phyloP scores from a whole-genome alignment of 64 coral and sea anemone species.

The Porites australiensis region DNA sequence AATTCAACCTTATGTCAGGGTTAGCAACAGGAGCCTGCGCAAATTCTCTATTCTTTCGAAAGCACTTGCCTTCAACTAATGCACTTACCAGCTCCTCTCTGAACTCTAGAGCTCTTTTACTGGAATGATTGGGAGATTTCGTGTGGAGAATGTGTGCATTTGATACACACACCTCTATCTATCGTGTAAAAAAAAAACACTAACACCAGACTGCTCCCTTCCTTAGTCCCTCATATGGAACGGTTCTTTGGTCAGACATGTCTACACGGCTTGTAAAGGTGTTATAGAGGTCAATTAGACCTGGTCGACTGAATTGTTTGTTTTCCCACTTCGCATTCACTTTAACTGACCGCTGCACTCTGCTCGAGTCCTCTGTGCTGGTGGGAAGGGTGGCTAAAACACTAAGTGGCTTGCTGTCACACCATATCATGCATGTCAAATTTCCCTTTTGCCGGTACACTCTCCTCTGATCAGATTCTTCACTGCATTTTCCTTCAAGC shows the following conservation, averaged over 20 bases:
- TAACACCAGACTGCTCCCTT: slow-evolving; percentile 34
- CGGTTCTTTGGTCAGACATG: background rate
- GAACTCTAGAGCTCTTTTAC: background rate
- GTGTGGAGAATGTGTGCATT: slow-evolving; percentile 28
- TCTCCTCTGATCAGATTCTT: slow-evolving; percentile 36
- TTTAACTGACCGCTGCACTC: slow-evolving; percentile 19
- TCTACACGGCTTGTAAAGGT: slow-evolving; percentile 38
- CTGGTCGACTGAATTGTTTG: background rate
- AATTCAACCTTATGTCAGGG: slow-evolving; percentile 36
- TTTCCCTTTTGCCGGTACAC: background rate
- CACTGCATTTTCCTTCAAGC: background rate
- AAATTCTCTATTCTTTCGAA: background rate
- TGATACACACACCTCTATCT: slow-evolving; percentile 14
- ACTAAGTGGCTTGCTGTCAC: slow-evolving; percentile 44
- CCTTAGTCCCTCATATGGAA: slow-evolving; percentile 11
- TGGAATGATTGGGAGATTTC: background rate
- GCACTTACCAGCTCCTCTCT: background rate
- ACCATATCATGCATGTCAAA: slow-evolving; percentile 35
- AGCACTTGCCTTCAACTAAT: background rate
- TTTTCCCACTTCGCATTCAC: background rate
- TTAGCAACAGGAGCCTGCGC: background rate
- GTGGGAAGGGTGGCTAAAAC: slow-evolving; percentile 44
- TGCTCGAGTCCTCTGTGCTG: background rate
- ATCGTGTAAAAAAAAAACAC: background rate
- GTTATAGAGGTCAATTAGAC: background rate